Conservation (phyloP, 2,888 invertebrate genomes). For the Drosophila paramelanica region DNA sequence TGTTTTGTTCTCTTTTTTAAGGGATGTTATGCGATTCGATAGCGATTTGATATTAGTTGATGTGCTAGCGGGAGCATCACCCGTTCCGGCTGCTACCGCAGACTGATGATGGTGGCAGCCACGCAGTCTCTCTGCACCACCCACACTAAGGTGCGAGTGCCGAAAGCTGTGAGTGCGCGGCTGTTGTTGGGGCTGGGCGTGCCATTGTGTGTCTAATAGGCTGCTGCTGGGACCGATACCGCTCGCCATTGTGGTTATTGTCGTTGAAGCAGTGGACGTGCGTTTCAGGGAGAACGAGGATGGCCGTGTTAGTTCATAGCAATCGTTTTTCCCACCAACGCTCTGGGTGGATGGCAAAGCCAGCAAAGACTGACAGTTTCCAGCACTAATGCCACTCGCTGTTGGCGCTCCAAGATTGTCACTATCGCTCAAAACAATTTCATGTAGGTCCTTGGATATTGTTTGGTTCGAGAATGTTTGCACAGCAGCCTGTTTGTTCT, state of each 20-base stretch:
- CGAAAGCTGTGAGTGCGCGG: conserved; percentile 63
- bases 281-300: conserved; percentile 80
- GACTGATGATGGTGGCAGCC: conserved; percentile 65
- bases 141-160: conserved; percentile 65
- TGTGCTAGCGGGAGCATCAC: conserved; percentile 27
- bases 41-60: conserved; percentile 82
- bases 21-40: conserved; percentile 87
- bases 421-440: conserved; percentile 76
- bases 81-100: conserved; percentile 8
- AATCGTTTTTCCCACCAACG: conserved; percentile 66
- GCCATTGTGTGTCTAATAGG: conserved; percentile 75
- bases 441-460: conserved; percentile 82
- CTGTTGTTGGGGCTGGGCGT: conserved; percentile 43
- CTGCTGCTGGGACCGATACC: conserved; percentile 69
- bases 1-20: conserved; percentile 93
- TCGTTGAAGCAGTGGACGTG: conserved; percentile 78
- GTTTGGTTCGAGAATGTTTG: conserved; percentile 83
- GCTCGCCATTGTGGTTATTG: conserved; percentile 80
- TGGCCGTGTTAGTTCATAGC: conserved; percentile 82
- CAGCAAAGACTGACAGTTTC: conserved; percentile 77
- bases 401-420: conserved; percentile 56
- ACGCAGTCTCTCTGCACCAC: conserved; percentile 50
- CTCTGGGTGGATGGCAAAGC: conserved; percentile 59
- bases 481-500: conserved; percentile 70
- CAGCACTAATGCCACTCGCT: conserved; percentile 26